Evolutionary conservation across 2,797 vertebrate species (phyloP).

Genomic region (Atherinosoma microstoma): DNA sequence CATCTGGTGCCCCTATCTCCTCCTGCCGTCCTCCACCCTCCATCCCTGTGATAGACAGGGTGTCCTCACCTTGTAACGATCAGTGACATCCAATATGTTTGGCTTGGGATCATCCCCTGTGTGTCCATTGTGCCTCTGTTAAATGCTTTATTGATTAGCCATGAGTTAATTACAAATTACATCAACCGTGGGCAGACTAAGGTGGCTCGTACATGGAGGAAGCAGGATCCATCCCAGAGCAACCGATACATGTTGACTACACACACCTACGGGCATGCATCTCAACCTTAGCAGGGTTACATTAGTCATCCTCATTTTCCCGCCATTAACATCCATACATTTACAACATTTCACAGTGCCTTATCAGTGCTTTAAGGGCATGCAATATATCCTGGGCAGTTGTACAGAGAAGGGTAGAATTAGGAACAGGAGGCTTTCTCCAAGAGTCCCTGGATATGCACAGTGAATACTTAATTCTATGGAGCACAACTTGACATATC

Average conservation of each 20-base stretch:
- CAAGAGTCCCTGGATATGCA: slow-evolving; percentile 34
- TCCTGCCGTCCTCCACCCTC: slow-evolving; percentile 13
- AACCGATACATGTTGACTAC: slow-evolving; percentile 39
- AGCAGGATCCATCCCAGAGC: slow-evolving; percentile 40
- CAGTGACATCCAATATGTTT: slow-evolving; percentile 77
- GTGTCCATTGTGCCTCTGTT: slow-evolving; percentile 74
- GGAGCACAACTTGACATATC: slow-evolving; percentile 58
- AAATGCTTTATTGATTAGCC: slow-evolving; percentile 81
- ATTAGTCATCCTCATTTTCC: slow-evolving; percentile 16
- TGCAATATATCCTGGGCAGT: slow-evolving; percentile 37
- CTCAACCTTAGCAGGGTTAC: slow-evolving; percentile 37
- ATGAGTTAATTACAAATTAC: slow-evolving; percentile 79
- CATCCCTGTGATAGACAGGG: slow-evolving; percentile 68
- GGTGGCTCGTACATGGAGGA: slow-evolving; percentile 27
- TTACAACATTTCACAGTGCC: slow-evolving; percentile 68
- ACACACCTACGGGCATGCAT: slow-evolving; percentile 24
- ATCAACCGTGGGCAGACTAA: slow-evolving; percentile 51
- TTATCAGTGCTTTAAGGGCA: slow-evolving; percentile 53
- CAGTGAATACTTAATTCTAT: slow-evolving; percentile 56
- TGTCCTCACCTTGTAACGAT: slow-evolving; percentile 76
- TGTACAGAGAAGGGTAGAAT: slow-evolving; percentile 46
- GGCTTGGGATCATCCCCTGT: slow-evolving; percentile 73
- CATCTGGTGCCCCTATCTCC: slow-evolving; percentile 32
- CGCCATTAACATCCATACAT: slow-evolving; percentile 52
- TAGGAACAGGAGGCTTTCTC: slow-evolving; percentile 48